Percentiles rank a stretch among this genome's conserved stretches.
phyloP scores from a whole-genome alignment of 2,888 invertebrate species.

The Acleris laterana region DNA sequence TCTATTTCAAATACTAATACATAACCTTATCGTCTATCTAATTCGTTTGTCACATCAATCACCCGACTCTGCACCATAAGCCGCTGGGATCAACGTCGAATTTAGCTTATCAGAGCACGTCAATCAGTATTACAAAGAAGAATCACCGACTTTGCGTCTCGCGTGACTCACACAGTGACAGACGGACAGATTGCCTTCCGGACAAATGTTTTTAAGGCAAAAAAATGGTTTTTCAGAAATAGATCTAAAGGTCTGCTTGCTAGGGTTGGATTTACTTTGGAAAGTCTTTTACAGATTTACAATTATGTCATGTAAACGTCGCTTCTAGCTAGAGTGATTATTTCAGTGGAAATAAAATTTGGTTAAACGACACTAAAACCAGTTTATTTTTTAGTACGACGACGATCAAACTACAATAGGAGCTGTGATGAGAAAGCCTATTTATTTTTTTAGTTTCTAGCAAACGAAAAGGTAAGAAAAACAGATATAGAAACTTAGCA shows the following conservation, averaged over 20 bases:
- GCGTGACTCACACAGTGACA: constrained; percentile 61
- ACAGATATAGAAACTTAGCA: no score
- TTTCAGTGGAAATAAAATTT: constrained; percentile 17
- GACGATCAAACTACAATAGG: no score
- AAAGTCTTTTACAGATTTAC: neutral
- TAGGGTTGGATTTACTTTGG: constrained; percentile 37
- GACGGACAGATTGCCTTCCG: constrained; percentile 70
- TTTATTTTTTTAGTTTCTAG: no score
- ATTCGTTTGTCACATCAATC: constrained; percentile 55
- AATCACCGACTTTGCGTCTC: constrained; percentile 66
- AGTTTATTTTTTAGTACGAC: no score
- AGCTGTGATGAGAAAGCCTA: no score
- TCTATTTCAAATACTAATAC: constrained; percentile 33
- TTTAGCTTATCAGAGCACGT: constrained; percentile 70
- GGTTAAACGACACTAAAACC: no score
- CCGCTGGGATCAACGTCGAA: constrained; percentile 60
- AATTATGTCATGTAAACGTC: constrained; percentile 33
- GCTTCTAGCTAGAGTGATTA: constrained; percentile 22
- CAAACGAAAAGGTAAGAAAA: no score
- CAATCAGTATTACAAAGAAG: constrained; percentile 73
- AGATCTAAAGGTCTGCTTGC: constrained; percentile 47
- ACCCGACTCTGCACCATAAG: constrained; percentile 60
- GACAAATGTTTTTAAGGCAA: constrained; percentile 63
- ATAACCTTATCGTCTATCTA: constrained; percentile 25
- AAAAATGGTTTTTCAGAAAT: constrained; percentile 39